Conservation (phyloP, 2,113 vertebrate genomes). For the Myiozetetes cayanensis region DNA sequence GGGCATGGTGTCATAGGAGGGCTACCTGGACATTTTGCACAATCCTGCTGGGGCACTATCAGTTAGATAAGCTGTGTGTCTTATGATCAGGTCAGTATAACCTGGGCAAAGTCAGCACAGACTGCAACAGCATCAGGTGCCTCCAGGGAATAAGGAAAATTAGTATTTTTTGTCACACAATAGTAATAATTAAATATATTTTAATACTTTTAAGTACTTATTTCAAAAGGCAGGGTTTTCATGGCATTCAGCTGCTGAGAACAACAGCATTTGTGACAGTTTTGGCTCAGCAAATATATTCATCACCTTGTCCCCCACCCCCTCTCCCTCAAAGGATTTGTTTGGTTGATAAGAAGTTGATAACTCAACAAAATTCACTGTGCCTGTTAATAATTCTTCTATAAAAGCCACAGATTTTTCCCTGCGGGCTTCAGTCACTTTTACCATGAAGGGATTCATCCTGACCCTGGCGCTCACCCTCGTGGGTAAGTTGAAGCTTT, state of each 20-base stretch:
- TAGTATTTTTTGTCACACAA: not conserved
- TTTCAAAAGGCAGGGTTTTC: not conserved
- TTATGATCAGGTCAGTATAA: slow-evolving; percentile 57
- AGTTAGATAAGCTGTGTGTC: slow-evolving; percentile 38
- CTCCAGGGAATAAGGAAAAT: not conserved
- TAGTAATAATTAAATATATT: not conserved
- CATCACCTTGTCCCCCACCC: not conserved
- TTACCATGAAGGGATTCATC: slow-evolving; percentile 80
- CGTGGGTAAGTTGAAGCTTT: slow-evolving; percentile 46
- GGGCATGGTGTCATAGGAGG: not conserved
- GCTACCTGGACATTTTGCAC: not conserved
- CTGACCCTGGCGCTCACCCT: slow-evolving; percentile 57
- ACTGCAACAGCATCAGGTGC: not conserved
- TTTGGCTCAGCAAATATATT: not conserved
- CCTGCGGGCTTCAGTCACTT: not conserved
- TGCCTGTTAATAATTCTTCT: slow-evolving; percentile 38
- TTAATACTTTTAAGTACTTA: not conserved
- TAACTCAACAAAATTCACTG: slow-evolving; percentile 36
- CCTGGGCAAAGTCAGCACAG: slow-evolving; percentile 28
- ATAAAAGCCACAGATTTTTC: slow-evolving; percentile 56
- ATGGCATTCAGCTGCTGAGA: not conserved
- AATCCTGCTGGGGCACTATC: slow-evolving; percentile 26
- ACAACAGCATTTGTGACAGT: not conserved
- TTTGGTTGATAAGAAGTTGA: slow-evolving; percentile 55
- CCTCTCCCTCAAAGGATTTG: not conserved